Percentiles rank a stretch among this genome's conserved stretches.
These are phyloP conservation scores for Adoxophyes honmai DNA, from an alignment of 1,140 invertebrate genomes.

Conservation along the genomic window DNA sequence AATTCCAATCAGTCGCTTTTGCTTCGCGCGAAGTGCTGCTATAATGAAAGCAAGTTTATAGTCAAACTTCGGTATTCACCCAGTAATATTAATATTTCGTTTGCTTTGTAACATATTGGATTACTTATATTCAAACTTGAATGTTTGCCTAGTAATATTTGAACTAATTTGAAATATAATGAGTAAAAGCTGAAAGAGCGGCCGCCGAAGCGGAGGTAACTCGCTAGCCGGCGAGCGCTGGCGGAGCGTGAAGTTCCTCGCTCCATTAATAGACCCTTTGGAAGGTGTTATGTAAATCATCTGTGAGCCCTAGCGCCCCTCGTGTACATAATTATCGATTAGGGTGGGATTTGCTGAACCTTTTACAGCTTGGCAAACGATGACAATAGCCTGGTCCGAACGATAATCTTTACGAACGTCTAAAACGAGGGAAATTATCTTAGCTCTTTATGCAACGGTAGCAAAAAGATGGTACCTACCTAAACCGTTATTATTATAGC, in stretches of 20 bases:
- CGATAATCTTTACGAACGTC: no score
- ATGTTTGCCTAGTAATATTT: not conserved
- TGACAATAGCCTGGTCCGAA: no score
- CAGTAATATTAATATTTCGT: not conserved
- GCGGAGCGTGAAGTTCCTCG: constrained; percentile 40
- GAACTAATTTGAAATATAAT: not conserved
- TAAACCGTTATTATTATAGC: no score
- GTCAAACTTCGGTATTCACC: not conserved
- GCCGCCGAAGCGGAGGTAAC: constrained; percentile 51
- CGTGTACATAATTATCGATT: constrained; percentile 9
- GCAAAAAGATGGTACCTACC: no score
- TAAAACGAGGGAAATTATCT: no score
- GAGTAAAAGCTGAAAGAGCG: constrained; percentile 31
- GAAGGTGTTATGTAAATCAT: constrained; percentile 26
- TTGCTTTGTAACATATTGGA: no score
- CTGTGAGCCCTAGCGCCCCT: constrained; percentile 6
- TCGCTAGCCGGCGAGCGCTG: constrained; percentile 29
- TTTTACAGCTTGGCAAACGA: no score
- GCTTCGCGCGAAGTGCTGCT: not conserved
- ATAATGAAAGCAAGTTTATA: constrained; percentile 5
- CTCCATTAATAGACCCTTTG: constrained; percentile 46
- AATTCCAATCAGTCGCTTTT: constrained; percentile 4
- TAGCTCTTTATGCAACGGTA: no score
- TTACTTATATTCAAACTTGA: not conserved
- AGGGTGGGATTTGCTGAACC: not conserved